Base-by-base conservation (phyloP, 2,797 vertebrate species). In the Esox lucius region DNA sequence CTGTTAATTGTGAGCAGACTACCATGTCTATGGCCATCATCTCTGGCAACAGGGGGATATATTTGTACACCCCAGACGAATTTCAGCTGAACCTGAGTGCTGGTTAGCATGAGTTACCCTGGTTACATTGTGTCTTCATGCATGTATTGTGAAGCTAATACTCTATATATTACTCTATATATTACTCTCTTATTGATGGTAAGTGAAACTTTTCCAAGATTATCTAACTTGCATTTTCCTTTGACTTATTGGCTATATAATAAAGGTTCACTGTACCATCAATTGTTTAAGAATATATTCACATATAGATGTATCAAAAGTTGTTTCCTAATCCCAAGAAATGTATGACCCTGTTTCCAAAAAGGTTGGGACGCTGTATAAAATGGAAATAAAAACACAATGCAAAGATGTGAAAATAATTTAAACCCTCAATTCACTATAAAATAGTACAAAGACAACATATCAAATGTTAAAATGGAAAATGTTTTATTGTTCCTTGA, bases 41-140 rank as follows among this genome's bases (percentile, higher is more conserved):
- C 13, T 65, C 24, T 84, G 74, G 80, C 88, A 89, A 85, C 87
- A 83, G 72, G 7, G 73, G 81, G 86, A 86, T 83, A 81, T 85
- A 84, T 85, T 85, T 83, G 80, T 75, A 78, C 75, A 76, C 78
- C 85, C 83, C 78, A 87, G 81, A 49, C 51, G 26, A 28, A 66
- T 75, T 49, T 76, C 35, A 73, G 72, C 74, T 49, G 62, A 70
- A 71, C 24, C 62, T 17, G 46, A 76, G 78, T 78, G 80, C 90
- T 78, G 74, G 66, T 78, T 88, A 90, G 88, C 88, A 85, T 89
- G 83, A 78, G 92, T 94, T 91, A 87, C 88, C 88, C 78, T 89
- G 90, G 91, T 90, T 88, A 93, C 90, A 83, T 83, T 87, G 83
- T 82, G 81, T 79, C 82, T 86, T 83, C 86, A 90, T 83, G 78